Conservation (phyloP, 1,140 invertebrate genomes). For the Papilio helenus region DNA sequence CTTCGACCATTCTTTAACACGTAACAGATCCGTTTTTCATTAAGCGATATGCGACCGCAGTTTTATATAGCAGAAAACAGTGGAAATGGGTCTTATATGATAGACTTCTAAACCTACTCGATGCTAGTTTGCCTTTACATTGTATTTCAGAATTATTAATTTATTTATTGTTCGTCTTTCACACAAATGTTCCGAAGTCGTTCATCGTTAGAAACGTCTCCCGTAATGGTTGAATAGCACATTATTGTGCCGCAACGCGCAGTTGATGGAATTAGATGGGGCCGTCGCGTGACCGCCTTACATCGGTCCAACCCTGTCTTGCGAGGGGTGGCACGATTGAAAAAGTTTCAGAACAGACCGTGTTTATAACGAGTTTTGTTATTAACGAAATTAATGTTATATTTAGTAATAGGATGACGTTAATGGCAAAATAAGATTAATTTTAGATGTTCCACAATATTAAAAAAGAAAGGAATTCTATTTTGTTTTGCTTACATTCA, state of each 20-base stretch:
- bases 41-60: not conserved
- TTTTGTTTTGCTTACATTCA: too few species aligned
- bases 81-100: too few species aligned
- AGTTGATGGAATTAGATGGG: slow-evolving; percentile 30
- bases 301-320: slow-evolving; percentile 10
- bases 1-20: not conserved
- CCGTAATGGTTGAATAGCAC: slow-evolving; percentile 5
- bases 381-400: not conserved
- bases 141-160: not conserved
- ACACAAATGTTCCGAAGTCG: slow-evolving; percentile 7
- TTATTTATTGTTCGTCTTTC: not conserved
- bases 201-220: not conserved
- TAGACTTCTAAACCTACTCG: too few species aligned
- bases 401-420: not conserved
- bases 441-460: not conserved
- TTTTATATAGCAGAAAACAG: too few species aligned
- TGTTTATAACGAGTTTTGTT: slow-evolving; percentile 13
- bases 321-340: not conserved
- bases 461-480: too few species aligned
- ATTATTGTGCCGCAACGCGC: slow-evolving; percentile 19
- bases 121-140: too few species aligned
- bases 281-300: slow-evolving; percentile 17
- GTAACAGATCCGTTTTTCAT: not conserved
- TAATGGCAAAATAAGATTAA: not conserved
- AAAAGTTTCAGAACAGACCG: slow-evolving; percentile 17